Base-by-base conservation (phyloP, 2,113 vertebrate species). In the Rhagologus leucostigma region DNA sequence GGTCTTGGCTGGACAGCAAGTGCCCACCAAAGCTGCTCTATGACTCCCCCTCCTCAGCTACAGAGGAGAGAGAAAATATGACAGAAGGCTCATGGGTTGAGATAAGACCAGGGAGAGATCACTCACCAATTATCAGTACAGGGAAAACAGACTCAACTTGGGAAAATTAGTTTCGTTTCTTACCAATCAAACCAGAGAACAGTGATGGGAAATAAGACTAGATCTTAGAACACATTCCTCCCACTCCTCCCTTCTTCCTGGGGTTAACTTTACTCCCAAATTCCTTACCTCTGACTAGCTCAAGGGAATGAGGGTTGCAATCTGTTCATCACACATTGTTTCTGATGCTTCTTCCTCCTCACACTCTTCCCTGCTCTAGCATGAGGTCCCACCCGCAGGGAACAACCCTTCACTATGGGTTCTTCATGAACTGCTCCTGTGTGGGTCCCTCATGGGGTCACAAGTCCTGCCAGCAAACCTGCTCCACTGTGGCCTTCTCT, bases 401-500 rank as follows among this genome's bases (percentile, higher is more conserved):
- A 17, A 21, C 29, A 57, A 16, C 64, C 21, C 17, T 23, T 53
- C 62, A 50, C 57, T 26, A 26, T 26, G 57, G n/a, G 14, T 44
- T 44, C 56, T 63, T 50, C 29, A 50, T 33, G 3, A 26, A 10
- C n/a, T 80, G n/a, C 22, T 42, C 21, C 22, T 20, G 4, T 19
- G 1, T 29, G 46, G 6, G 24, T 64, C 37, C 30, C 46, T 37
- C 3, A 15, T 0, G 1, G 10, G 13, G 32, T 44, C 32, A 64
- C 59, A 50, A 50, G 18, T 57, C 44, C 27, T 88, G 21, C 26
- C 50, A 44, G 59, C 35, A 29, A 64, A 73, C 22, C 35, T 29
- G 33, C 76, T 57, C 32, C 22, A 11, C 26, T 50, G 15, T 57
- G 59, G 23, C 6, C 7, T 75, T 3, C 30, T 46, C 27, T 42